Conservation (phyloP, 2,888 invertebrate genomes). For the Didymodactylos carnosus region DNA sequence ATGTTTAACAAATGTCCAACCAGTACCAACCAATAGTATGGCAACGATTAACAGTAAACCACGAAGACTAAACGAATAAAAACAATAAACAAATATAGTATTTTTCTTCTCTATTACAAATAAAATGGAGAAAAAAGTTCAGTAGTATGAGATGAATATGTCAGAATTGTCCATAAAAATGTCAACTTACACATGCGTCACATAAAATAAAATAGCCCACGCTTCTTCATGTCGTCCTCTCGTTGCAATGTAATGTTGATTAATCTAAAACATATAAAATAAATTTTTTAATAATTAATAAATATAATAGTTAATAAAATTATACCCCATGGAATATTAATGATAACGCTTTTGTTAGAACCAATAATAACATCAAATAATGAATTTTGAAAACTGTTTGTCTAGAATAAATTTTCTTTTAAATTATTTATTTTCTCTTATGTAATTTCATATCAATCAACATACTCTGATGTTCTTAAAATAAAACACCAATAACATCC, state of each 20-base stretch:
- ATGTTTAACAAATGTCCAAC: slow-evolving; percentile 96
- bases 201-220: slow-evolving; percentile 90
- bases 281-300: slow-evolving; percentile 3
- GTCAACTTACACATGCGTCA: slow-evolving; percentile 73
- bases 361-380: slow-evolving; percentile 78
- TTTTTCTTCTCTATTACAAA: too few relatives aligned
- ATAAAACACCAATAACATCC: slow-evolving; percentile 78
- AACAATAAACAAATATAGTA: too few relatives aligned
- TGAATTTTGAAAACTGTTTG: slow-evolving; percentile 65
- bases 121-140: too few relatives aligned
- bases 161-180: neutral
- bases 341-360: slow-evolving; percentile 71
- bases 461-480: slow-evolving; percentile 44
- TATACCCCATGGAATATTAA: slow-evolving; percentile 59
- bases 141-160: too few relatives aligned
- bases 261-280: slow-evolving; percentile 27
- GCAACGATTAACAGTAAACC: slow-evolving; percentile 84
- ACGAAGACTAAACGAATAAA: neutral
- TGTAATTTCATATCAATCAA: neutral
- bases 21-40: slow-evolving; percentile 82
- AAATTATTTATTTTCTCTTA: neutral
- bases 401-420: slow-evolving; percentile 22
- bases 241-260: slow-evolving; percentile 65
- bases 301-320: slow-evolving; percentile 33
- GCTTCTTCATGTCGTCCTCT: slow-evolving; percentile 80